These are phyloP conservation scores for Erythrolamprus reginae DNA, from an alignment of 2,113 vertebrate genomes.

Conservation along the genomic window DNA sequence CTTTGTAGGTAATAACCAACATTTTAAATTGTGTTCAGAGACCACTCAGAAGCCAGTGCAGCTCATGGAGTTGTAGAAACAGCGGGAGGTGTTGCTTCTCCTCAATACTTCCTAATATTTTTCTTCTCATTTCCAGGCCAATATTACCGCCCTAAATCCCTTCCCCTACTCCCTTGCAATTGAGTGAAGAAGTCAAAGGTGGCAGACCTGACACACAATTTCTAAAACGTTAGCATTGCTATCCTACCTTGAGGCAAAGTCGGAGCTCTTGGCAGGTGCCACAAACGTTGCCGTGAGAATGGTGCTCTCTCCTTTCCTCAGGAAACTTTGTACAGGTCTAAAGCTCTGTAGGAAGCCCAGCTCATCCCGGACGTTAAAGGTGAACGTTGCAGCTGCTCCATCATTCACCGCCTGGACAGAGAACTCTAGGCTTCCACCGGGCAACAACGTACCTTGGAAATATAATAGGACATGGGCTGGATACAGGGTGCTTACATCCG, in stretches of 20 bases:
- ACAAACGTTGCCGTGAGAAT: background rate
- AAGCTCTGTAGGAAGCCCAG: background rate
- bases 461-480: background rate
- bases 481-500: too few relatives aligned
- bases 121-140: background rate
- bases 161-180: background rate
- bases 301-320: background rate
- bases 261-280: background rate
- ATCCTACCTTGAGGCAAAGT: background rate
- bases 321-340: background rate
- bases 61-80: too few relatives aligned
- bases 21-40: too few relatives aligned
- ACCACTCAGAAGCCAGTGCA: too few relatives aligned
- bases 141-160: background rate
- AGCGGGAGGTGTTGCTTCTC: too few relatives aligned
- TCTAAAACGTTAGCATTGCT: background rate
- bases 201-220: background rate
- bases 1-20: too few relatives aligned
- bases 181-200: background rate
- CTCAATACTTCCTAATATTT: rapidly evolving
- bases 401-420: conserved; percentile 3
- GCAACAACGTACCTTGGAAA: background rate
- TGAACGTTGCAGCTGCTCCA: background rate
- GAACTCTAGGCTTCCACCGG: background rate
- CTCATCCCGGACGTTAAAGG: background rate